Base-by-base conservation (phyloP, 2,888 invertebrate genomes). In the Spodoptera exigua region DNA sequence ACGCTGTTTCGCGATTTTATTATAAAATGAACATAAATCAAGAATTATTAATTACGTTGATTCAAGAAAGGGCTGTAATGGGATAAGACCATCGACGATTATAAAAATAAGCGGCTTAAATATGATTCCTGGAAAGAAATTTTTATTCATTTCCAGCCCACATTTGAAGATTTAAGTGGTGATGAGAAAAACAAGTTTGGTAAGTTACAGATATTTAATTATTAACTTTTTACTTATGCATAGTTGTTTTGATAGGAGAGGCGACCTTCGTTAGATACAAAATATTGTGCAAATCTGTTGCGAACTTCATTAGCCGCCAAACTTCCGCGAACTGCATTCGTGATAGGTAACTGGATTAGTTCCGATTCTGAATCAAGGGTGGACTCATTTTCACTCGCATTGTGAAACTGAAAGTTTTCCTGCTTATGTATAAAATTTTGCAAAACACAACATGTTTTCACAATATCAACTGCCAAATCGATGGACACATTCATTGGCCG, bases 281-380 rank as follows among this genome's bases (percentile, higher is more conserved):
- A 70, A 70, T 71, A 71, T 68, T 71, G 71, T 71, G 68, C 65
- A 71, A 71, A 68, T 71, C 65, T 71, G 68, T 71, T 71, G 68
- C 68, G 68, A 68, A 71, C 63, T 53, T 71, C 68, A 59, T 71
- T 68, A 71, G 71, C 71, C 65, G 56, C 65, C 61, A 71, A 68
- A 71, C 61, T 71, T 65, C 71, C 71, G 71, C 65, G 68, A 69
- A 71, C 68, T 71, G 71, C 65, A 69, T 68, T 68, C 56, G 65
- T 69, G 58, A 59, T 71, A 71, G 71, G 68, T 71, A 68, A 56
- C 70, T 71, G 68, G 53, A 44, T 68, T 68, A 71, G 71, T 71
- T 71, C 71, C 68, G 68, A 71, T 71, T 71, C 71, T 68, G 58
- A 71, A 54, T 71, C 67, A 57, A 71, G 51, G 64, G 67, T 67